Evolutionary conservation across 2,888 invertebrate species (phyloP).

Genomic region (Meta bourneti): DNA sequence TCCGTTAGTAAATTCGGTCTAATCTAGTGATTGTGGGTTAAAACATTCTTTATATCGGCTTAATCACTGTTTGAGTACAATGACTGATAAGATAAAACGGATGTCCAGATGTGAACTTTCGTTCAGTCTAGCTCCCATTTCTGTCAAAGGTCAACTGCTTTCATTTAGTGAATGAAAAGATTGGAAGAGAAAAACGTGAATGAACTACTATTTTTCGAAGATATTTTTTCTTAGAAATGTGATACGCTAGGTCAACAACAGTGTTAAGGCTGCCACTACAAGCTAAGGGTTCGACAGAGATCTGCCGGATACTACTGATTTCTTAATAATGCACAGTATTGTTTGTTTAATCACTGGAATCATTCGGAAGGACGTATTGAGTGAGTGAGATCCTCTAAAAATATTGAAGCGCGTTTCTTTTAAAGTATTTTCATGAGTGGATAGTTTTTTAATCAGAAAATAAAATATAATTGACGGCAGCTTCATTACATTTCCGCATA

Average conservation of each 20-base stretch:
- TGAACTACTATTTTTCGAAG: not conserved
- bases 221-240: not conserved
- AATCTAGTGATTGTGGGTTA: not conserved
- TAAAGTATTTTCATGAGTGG: not conserved
- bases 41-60: not conserved
- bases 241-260: not conserved
- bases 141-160: slow-evolving; percentile 10
- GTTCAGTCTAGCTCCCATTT: not conserved
- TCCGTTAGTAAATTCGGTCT: not conserved
- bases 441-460: not conserved
- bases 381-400: not conserved
- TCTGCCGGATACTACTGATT: not conserved
- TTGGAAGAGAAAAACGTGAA: not conserved
- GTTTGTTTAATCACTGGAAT: slow-evolving; percentile 3
- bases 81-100: not conserved
- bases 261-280: not conserved
- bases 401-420: not conserved
- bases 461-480: no score
- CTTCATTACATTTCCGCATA: no score
- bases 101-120: not conserved
- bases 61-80: not conserved
- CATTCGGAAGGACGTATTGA: not conserved
- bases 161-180: not conserved
- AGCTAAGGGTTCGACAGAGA: not conserved
- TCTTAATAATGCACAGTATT: not conserved